Percentiles rank a stretch among this genome's conserved stretches.
phyloP scores from a whole-genome alignment of 2,113 vertebrate species.

The Nothobranchius kuhntae region DNA sequence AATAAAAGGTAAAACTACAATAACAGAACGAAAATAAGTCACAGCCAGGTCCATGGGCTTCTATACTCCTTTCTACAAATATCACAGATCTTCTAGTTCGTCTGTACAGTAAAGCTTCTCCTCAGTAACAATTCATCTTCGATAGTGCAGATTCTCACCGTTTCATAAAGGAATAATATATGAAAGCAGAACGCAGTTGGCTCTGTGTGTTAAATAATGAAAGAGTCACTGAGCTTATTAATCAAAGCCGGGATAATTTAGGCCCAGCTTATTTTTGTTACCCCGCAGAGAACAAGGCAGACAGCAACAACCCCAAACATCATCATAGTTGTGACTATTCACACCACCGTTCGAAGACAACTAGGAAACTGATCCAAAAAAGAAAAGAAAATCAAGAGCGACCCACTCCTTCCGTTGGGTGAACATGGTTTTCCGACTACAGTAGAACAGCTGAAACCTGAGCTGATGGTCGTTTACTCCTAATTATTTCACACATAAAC shows the following conservation, averaged over 20 bases:
- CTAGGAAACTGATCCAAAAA: not conserved
- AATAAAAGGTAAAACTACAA: constrained; percentile 7
- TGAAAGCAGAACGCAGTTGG: constrained; percentile 26
- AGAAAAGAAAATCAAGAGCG: constrained; percentile 14
- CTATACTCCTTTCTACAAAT: constrained; percentile 8
- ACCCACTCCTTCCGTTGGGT: constrained; percentile 21
- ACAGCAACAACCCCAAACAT: constrained; percentile 38
- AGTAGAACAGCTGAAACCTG: constrained; percentile 29
- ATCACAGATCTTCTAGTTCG: constrained; percentile 9
- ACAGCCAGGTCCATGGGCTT: not conserved
- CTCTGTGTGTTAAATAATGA: constrained; percentile 30
- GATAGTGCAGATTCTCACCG: constrained; percentile 42
- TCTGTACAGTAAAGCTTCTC: constrained; percentile 41
- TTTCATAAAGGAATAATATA: constrained; percentile 32
- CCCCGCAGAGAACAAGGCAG: constrained; percentile 54
- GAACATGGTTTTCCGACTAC: constrained; percentile 13
- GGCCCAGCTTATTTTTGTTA: constrained; percentile 45
- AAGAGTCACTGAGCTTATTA: constrained; percentile 55
- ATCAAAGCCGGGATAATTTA: constrained; percentile 48
- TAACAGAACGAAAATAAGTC: not conserved
- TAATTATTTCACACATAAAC: constrained; percentile 14
- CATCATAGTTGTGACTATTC: constrained; percentile 25
- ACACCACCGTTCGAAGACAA: not conserved
- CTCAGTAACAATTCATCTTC: constrained; percentile 24
- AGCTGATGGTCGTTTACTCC: constrained; percentile 16